Conservation (phyloP, 2,797 vertebrate genomes). For the Loris lydekkerianus region DNA sequence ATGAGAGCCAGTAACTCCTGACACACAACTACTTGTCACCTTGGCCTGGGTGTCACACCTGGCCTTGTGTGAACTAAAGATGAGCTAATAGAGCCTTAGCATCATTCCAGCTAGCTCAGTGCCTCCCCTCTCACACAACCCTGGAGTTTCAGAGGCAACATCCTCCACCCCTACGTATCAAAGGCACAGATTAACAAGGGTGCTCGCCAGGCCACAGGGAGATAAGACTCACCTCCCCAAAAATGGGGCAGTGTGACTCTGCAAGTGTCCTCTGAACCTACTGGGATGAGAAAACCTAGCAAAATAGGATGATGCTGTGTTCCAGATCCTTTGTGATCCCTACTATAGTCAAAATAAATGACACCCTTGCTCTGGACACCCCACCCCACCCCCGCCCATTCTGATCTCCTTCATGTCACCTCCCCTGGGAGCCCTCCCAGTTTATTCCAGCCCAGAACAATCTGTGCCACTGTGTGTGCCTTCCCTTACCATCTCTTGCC, state of each 20-base stretch:
- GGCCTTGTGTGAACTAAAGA: slow-evolving; percentile 77
- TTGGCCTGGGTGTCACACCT: slow-evolving; percentile 70
- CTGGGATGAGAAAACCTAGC: background rate
- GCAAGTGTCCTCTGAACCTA: background rate
- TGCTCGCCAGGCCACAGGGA: slow-evolving; percentile 77
- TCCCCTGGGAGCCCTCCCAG: background rate
- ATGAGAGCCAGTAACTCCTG: background rate
- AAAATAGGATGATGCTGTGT: rapidly evolving
- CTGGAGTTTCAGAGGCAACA: slow-evolving; percentile 85
- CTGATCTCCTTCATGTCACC: background rate
- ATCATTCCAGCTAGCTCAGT: slow-evolving; percentile 72
- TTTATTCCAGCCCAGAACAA: background rate
- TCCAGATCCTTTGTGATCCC: background rate
- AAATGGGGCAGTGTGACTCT: background rate
- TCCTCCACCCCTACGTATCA: slow-evolving; percentile 75
- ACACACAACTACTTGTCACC: slow-evolving; percentile 26
- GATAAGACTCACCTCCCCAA: slow-evolving; percentile 80
- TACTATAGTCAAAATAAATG: background rate
- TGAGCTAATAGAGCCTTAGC: slow-evolving; percentile 77
- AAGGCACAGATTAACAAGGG: slow-evolving; percentile 81
- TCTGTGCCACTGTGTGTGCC: background rate
- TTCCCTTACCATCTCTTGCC: background rate
- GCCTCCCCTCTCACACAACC: slow-evolving; percentile 80
- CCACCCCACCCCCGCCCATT: background rate
- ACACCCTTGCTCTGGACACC: no score